A percentile compares a stretch with the other conserved stretches of the same genome.
Evolutionary conservation across 2,888 invertebrate genomes (phyloP).

Genomic region (Drepanosiphum platanoidis): DNA sequence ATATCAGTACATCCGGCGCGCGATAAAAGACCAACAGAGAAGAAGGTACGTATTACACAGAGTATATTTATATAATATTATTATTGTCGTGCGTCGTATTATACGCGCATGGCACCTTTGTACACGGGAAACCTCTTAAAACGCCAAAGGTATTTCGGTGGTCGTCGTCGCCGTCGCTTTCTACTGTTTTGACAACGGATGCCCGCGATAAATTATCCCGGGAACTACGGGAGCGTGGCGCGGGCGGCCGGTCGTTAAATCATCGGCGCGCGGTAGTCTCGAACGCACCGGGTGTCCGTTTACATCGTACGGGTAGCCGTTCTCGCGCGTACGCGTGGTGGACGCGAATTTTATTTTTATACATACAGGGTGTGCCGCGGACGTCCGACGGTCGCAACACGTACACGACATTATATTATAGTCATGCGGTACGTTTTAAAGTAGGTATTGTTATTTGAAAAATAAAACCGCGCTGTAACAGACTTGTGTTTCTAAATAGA

Average conservation of each 20-base stretch:
- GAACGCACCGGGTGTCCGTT: constrained; percentile 30
- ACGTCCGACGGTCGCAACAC: no score
- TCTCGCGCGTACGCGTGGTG: not conserved
- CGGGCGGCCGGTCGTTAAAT: constrained; percentile 40
- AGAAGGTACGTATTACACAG: not conserved
- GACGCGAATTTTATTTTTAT: no score
- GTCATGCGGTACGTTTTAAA: no score
- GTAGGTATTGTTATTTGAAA: no score
- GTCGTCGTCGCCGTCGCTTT: not conserved
- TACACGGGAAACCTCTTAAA: not conserved
- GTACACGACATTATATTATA: no score
- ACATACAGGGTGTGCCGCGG: no score
- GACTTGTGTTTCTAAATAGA: no score
- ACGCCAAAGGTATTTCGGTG: constrained; percentile 6
- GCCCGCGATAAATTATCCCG: constrained; percentile 44
- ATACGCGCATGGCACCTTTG: not conserved
- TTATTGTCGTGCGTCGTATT: not conserved
- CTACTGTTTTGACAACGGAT: constrained; percentile 57
- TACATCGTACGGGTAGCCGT: not conserved
- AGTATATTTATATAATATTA: no score
- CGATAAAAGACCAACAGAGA: not conserved
- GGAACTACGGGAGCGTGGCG: not conserved
- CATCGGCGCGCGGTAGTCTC: constrained; percentile 25
- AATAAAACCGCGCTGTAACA: no score
- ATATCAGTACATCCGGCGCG: not conserved